Evolutionary conservation across 1,140 invertebrate species (phyloP).

Genomic region (Palaemon carinicauda): DNA sequence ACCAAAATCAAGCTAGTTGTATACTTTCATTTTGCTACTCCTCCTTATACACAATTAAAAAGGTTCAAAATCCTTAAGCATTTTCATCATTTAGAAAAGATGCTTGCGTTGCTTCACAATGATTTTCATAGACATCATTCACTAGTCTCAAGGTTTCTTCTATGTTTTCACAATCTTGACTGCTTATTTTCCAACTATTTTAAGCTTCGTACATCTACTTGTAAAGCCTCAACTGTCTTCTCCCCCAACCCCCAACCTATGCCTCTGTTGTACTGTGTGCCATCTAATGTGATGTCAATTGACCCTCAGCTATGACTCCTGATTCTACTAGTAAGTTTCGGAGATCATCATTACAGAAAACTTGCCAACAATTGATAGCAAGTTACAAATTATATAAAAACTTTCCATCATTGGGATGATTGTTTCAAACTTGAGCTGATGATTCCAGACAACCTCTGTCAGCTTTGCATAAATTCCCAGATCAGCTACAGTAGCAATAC

Average conservation of each 20-base stretch:
- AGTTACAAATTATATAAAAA: not conserved
- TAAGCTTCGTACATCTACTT: not conserved
- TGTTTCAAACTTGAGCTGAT: not conserved
- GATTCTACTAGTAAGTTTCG: not conserved
- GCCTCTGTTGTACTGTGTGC: not conserved
- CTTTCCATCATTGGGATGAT: not conserved
- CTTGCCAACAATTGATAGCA: not conserved
- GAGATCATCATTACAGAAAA: not conserved
- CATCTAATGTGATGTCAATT: not conserved
- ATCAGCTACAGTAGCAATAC: not conserved
- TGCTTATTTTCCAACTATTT: too few relatives aligned
- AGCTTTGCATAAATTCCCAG: slow-evolving; percentile 7
- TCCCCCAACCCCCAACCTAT: too few relatives aligned
- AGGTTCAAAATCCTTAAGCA: too few relatives aligned
- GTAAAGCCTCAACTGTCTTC: not conserved
- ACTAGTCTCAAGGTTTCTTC: too few relatives aligned
- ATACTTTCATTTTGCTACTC: too few relatives aligned
- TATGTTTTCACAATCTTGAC: too few relatives aligned
- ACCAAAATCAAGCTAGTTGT: too few relatives aligned
- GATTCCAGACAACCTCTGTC: not conserved
- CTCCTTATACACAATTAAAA: too few relatives aligned
- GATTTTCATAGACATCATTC: too few relatives aligned
- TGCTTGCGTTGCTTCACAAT: too few relatives aligned
- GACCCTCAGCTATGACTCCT: not conserved
- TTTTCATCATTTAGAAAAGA: too few relatives aligned